Evolutionary conservation across 2,888 invertebrate species (phyloP), one percentile per base, ranked within the genome.

Genomic region (Aelia acuminata): DNA sequence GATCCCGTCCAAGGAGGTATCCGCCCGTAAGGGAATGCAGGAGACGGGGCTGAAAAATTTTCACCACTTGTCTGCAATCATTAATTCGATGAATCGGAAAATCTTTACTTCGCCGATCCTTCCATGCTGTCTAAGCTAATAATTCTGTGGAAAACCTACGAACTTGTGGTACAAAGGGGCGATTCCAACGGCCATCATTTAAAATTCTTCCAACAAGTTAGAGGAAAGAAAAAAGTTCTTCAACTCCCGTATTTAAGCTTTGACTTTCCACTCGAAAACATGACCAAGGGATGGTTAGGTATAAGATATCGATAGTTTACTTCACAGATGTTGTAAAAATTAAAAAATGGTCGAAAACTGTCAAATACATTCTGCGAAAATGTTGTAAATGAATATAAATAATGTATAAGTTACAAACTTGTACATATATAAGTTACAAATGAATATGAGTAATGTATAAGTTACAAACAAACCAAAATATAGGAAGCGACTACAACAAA

Each of bases 11-110:
- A 80, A 80, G 80, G 43, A 43, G 80, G 43, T 80, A 80, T n/a
- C 80, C 39, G 20, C n/a, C 80, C 80, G 80, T 80, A 80, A 80
- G 43, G 80, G 43, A 80, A 80, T 80, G 39, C 43, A 43, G n/a
- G n/a, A 80, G 80, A 43, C 43, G 43, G 80, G n/a, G 1, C 43
- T 80, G 80, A 80, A 80, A 80, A 80, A 80, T 80, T 39, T 39
- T 80, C 80, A 80, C 43, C 80, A 47, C 80, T 80, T 47, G 80
- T 47, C 80, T 80, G 80, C 80, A 80, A 43, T 39, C 80, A 80
- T 39, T 80, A 43, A 80, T 80, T 43, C 80, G 43, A 80, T 80
- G 80, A 80, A 43, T 80, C 43, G 80, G 80, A 80, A 80, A 39
- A 70, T 70, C 35, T 70, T 70, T 70, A 70, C 35, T 70, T 20